Base-by-base conservation (phyloP, 2,113 vertebrate genomes). In the Scalopus aquaticus region DNA sequence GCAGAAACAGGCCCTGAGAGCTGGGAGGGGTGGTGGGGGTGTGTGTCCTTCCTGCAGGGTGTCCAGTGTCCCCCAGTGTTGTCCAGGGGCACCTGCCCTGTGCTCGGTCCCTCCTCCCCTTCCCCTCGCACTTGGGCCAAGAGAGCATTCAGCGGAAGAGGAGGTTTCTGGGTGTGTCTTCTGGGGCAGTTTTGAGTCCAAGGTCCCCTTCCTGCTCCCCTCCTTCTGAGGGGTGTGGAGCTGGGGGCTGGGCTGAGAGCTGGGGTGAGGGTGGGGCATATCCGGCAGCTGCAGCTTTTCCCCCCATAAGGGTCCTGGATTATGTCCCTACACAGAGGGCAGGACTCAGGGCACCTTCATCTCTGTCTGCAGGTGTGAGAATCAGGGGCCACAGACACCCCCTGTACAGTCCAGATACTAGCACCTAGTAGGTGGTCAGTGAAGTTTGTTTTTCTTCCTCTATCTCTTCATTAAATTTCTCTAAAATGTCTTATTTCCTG, bases 61-160 rank as follows among this genome's bases (percentile, higher is more conserved):
- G n/a, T n/a, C n/a, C n/a, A n/a, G n/a, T n/a, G n/a, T n/a, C 19
- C 20, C 54, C 44, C 44, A 44, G 22, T 5, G 65, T n/a, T 32
- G n/a, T 69, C n/a, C 30, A 35, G 78, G 93, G 32, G 9, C 44
- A 44, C 44, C 44, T 44, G 44, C 44, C 44, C 44, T 44, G 44
- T 44, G 44, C 44, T 44, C 39, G n/a, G 32, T 58, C 24, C 17
- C 6, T 26, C 10, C 20, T 2, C 11, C 9, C 20, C 22, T 28
- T 28, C 15, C 16, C n/a, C 42, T 46, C 32, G 32, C 0, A 1
- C 1, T 20, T 39, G 28, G 54, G 6, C 2, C 37, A 17, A 1
- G 54, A 62, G 16, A 10, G 60, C 4, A 12, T 39, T 30, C 2
- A 24, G 74, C 16, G 32, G 26, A 17, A 67, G 79, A 82, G 54